Evolutionary conservation across 1,140 invertebrate genomes (phyloP), one percentile per base, ranked within the genome.

Genomic region (Macrotrachela quadricornifera): DNA sequence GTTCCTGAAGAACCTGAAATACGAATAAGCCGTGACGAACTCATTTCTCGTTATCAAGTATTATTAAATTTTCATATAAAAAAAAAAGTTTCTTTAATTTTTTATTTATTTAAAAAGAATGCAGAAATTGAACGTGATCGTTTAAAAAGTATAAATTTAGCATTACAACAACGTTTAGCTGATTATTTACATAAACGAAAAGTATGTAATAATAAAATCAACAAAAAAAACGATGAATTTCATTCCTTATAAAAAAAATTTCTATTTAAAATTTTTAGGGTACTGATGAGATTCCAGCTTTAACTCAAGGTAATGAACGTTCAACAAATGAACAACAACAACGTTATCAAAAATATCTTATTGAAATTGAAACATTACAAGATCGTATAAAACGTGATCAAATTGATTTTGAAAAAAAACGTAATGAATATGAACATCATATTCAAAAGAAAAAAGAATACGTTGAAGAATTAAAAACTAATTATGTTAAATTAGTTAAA

Each of bases 161-260:
- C 61, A 44, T 58, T 67, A 10, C 67, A 70, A 55, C 60, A 66
- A 50, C 67, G 68, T 56, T 59, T 70, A 10, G 64, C 62, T 10
- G 65, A 69, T 36, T 64, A 64, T 51, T 70, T 70, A 57, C 55
- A 62, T n/a, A 69, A 68, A 59, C 68, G 66, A 56, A 69, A 68
- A 54, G 56, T 63, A 17, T 62, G 68, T 53, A 63, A 47, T n/a
- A 11, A 64, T 10, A 59, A 61, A 30, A 49, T 36, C 10, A 44
- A n/a, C n/a, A n/a, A n/a, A n/a, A n/a, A n/a, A n/a, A n/a, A n/a
- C n/a, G n/a, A n/a, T n/a, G n/a, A n/a, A n/a, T n/a, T 61, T 50
- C 61, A 62, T 50, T 63, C 65, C 38, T 59, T 63, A 50, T 64
- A 69, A 44, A 69, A 67, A 57, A 67, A 64, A 56, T 60, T 63